phyloP scores from a whole-genome alignment of 2,113 vertebrate genomes.

The Piprites chloris region DNA sequence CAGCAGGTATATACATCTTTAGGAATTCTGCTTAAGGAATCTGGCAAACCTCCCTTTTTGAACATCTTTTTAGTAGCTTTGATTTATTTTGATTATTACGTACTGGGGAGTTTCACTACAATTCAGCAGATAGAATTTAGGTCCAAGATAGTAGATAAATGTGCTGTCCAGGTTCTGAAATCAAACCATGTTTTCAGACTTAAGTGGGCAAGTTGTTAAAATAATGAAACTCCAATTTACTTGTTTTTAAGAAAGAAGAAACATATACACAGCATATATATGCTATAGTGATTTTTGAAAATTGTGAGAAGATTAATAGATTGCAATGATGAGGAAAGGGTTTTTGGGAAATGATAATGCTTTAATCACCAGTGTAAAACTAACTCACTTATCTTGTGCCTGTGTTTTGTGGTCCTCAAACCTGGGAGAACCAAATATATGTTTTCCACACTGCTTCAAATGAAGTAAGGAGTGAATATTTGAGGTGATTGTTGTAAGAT shows the following conservation, averaged over 20 bases:
- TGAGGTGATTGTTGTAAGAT: not conserved
- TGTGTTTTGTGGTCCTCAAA: not conserved
- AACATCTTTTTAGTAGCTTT: not conserved
- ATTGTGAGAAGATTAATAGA: not conserved
- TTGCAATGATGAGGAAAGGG: not conserved
- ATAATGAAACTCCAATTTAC: not conserved
- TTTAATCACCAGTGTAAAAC: not conserved
- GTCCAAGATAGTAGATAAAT: not conserved
- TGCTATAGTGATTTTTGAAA: not conserved
- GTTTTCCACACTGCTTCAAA: not conserved
- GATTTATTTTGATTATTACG: not conserved
- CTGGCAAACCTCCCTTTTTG: not conserved
- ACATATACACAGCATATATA: not conserved
- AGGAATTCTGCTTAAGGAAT: not conserved
- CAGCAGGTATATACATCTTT: not conserved
- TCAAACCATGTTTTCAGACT: not conserved
- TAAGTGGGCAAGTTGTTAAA: not conserved
- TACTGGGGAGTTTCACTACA: not conserved
- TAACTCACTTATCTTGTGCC: not conserved
- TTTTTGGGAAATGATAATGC: not conserved
- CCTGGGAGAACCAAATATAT: not conserved
- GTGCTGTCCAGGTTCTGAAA: not conserved
- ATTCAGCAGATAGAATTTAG: not conserved
- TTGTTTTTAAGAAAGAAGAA: not conserved
- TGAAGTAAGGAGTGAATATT: not conserved